Conservation (phyloP, 2,113 vertebrate genomes). For the Poeciliopsis occidentalis region DNA sequence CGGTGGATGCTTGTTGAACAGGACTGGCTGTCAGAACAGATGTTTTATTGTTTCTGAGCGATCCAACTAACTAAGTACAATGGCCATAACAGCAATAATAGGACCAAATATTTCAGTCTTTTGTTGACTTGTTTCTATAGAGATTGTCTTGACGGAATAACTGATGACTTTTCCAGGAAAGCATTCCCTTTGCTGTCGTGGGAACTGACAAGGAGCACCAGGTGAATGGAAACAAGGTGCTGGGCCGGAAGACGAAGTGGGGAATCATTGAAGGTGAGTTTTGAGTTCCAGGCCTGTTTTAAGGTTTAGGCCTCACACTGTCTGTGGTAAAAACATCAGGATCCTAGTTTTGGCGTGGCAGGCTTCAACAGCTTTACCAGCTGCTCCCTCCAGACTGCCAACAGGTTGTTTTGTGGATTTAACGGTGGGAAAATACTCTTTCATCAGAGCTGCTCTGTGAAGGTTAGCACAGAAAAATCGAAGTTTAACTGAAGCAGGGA, state of each 20-base stretch:
- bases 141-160: not conserved
- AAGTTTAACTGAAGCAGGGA: no score
- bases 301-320: not conserved
- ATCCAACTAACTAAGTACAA: not conserved
- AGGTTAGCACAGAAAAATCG: no score
- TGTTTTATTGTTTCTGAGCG: not conserved
- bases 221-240: conserved; percentile 90
- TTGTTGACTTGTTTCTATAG: not conserved
- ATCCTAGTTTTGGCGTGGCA: not conserved
- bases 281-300: not conserved
- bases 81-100: not conserved
- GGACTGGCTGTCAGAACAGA: not conserved
- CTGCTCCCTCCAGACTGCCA: not conserved
- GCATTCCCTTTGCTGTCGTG: conserved; percentile 94
- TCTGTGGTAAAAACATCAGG: not conserved
- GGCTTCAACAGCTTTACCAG: no score
- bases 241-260: conserved; percentile 97
- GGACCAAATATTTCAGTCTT: not conserved
- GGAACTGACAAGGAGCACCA: conserved; percentile 93
- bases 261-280: conserved; percentile 92
- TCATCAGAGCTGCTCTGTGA: no score
- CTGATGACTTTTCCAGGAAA: conserved; percentile 77
- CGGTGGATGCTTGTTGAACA: not conserved
- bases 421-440: no score
- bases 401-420: not conserved